These are phyloP conservation scores for Scolopax mira DNA, from an alignment of 2,113 vertebrate genomes.

Conservation along the genomic window DNA sequence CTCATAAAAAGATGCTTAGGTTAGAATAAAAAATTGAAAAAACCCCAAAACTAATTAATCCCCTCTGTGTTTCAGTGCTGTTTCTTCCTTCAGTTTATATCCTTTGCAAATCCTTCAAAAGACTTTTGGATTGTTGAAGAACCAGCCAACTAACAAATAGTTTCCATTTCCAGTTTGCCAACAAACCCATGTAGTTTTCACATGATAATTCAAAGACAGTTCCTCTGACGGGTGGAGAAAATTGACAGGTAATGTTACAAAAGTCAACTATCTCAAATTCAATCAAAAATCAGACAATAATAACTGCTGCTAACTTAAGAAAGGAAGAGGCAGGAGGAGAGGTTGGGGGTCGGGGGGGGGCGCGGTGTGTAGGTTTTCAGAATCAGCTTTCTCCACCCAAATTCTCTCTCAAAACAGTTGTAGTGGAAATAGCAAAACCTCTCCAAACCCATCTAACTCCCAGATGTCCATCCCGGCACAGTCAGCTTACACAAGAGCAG, in stretches of 20 bases:
- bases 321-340: neutral
- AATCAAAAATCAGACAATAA: neutral
- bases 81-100: neutral
- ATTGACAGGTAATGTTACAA: neutral
- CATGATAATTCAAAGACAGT: neutral
- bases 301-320: neutral
- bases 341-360: too few species aligned
- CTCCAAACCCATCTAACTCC: neutral
- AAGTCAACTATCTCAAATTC: neutral
- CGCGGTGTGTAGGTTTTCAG: neutral
- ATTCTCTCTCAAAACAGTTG: neutral
- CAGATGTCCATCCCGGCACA: neutral
- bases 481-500: neutral
- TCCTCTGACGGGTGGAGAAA: neutral
- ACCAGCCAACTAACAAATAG: neutral
- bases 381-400: neutral
- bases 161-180: neutral
- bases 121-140: neutral
- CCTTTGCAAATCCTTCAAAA: neutral
- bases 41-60: accelerated
- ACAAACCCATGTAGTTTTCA: neutral
- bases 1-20: neutral
- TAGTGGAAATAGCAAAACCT: neutral
- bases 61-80: neutral
- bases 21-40: neutral